Percentiles rank a stretch among this genome's conserved stretches.
Evolutionary conservation across 2,888 invertebrate species (phyloP).

Genomic region (Gandaritis pyraliata): DNA sequence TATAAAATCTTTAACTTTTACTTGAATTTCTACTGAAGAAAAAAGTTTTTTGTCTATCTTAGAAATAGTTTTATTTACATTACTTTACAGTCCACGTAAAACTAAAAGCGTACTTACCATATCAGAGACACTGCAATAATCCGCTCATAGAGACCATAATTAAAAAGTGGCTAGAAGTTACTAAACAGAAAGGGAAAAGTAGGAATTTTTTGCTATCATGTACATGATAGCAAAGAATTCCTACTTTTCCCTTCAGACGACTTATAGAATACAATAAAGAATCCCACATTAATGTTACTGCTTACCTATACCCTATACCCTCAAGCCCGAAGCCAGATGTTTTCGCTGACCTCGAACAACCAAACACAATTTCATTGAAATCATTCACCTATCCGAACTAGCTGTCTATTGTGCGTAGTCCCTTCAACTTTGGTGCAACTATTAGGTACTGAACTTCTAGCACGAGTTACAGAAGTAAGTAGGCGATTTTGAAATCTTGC

Average conservation of each 20-base stretch:
- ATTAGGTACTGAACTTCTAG: constrained; percentile 3
- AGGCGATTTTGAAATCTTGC: too few relatives aligned
- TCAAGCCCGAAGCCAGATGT: constrained; percentile 34
- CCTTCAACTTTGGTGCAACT: constrained; percentile 12
- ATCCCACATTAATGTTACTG: constrained; percentile 40
- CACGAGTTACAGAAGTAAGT: neutral
- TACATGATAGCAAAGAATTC: constrained; percentile 22
- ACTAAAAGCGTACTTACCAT: too few relatives aligned
- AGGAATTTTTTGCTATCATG: too few relatives aligned
- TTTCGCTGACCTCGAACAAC: constrained; percentile 36
- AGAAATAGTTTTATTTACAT: too few relatives aligned
- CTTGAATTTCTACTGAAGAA: neutral
- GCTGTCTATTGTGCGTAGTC: constrained; percentile 26
- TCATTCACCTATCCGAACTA: constrained; percentile 35
- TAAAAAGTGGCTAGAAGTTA: too few relatives aligned
- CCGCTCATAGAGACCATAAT: too few relatives aligned
- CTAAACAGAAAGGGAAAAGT: too few relatives aligned
- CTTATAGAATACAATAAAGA: constrained; percentile 35
- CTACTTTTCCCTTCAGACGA: constrained; percentile 27
- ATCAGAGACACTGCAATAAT: too few relatives aligned
- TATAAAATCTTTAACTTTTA: neutral
- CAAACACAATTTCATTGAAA: constrained; percentile 40
- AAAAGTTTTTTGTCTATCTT: neutral
- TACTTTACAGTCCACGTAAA: too few relatives aligned
- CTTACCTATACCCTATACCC: constrained; percentile 39